A percentile compares a stretch with the other conserved stretches of the same genome.
Evolutionary conservation across 2,797 vertebrate species (phyloP).

Genomic region (Mastacembelus armatus): DNA sequence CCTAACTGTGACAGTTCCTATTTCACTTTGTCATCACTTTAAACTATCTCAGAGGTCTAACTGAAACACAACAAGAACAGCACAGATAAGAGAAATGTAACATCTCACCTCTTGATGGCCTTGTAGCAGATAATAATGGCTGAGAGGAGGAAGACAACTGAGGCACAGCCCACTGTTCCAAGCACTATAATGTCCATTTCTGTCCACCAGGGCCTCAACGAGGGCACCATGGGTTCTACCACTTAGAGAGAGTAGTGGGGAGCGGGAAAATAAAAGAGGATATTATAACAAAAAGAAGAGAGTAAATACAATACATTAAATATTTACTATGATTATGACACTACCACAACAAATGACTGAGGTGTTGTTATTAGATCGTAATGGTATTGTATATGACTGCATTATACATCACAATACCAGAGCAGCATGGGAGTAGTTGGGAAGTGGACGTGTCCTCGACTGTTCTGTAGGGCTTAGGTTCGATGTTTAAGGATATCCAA

Average conservation of each 20-base stretch:
- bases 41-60: conserved; percentile 6
- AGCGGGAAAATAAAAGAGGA: conserved; percentile 41
- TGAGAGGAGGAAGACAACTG: conserved; percentile 90
- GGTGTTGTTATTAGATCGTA: conserved; percentile 2
- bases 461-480: conserved; percentile 71
- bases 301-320: conserved; percentile 17
- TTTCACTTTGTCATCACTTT: conserved; percentile 28
- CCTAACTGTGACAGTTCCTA: conserved; percentile 14
- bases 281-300: conserved; percentile 18
- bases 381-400: conserved; percentile 1
- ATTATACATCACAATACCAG: conserved; percentile 39
- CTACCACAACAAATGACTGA: neutral
- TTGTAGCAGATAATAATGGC: conserved; percentile 98
- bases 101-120: conserved; percentile 95
- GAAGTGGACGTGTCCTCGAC: conserved; percentile 52
- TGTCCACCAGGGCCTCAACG: conserved; percentile 90
- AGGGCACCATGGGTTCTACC: conserved; percentile 81
- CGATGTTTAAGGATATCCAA: conserved; percentile 77
- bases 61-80: neutral
- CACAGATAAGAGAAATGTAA: conserved; percentile 13
- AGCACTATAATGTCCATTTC: conserved; percentile 91
- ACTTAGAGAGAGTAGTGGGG: conserved; percentile 72
- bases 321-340: neutral
- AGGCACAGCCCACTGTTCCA: conserved; percentile 89
- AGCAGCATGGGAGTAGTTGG: conserved; percentile 17